phyloP scores from a whole-genome alignment of 2,888 invertebrate species.

The Eremobia ochroleuca region DNA sequence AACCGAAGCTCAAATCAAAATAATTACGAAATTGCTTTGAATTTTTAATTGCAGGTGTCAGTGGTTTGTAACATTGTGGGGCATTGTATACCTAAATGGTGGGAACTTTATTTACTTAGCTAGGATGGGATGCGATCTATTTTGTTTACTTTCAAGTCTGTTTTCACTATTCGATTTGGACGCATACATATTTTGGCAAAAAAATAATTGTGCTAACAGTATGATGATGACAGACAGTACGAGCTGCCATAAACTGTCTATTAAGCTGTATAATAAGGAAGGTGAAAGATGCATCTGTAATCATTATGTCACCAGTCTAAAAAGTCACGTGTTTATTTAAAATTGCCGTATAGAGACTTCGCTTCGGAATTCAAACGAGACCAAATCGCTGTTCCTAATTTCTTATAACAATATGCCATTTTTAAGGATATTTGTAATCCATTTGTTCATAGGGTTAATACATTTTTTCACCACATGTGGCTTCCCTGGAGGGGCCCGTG shows the following conservation, averaged over 20 bases:
- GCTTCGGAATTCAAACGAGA: not conserved
- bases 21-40: constrained; percentile 65
- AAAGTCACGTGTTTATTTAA: no score
- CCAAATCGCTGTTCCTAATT: not conserved
- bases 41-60: constrained; percentile 71
- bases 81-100: not conserved
- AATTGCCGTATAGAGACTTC: not conserved
- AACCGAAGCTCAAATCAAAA: constrained; percentile 54
- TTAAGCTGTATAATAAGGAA: not conserved
- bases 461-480: no score
- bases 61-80: constrained; percentile 67
- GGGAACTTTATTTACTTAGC: not conserved
- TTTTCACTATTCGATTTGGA: not conserved
- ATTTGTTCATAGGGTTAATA: not conserved
- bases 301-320: no score
- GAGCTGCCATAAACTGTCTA: not conserved
- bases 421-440: not conserved
- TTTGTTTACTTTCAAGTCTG: not conserved
- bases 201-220: not conserved
- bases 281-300: not conserved
- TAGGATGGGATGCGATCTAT: no score
- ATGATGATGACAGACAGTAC: not conserved
- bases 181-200: not conserved
- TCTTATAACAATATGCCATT: not conserved
- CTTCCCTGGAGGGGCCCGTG: no score